Percentiles rank a stretch among this genome's conserved stretches.
Evolutionary conservation across 2,113 vertebrate species (phyloP).

Genomic region (Pachycephala philippinensis): DNA sequence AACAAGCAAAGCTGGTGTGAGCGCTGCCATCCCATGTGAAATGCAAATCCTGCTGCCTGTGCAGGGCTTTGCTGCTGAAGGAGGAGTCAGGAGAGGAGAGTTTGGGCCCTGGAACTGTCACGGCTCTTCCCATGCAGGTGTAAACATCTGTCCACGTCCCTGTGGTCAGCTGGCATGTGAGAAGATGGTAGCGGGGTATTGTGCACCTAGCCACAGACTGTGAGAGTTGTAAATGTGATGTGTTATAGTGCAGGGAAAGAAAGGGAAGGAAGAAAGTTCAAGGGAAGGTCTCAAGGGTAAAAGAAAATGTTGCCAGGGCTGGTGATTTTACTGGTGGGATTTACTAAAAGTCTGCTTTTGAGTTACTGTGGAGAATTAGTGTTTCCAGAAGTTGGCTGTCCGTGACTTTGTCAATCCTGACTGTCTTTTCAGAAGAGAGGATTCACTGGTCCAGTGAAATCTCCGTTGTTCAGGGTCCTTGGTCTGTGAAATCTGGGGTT

Average conservation of each 20-base stretch:
- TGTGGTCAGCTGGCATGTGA: not conserved
- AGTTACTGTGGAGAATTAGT: not conserved
- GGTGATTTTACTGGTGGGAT: not conserved
- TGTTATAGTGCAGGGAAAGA: not conserved
- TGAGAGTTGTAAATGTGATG: not conserved
- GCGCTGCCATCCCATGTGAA: not conserved
- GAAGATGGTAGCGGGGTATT: not conserved
- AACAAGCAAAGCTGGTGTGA: constrained; percentile 15
- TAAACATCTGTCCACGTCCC: not conserved
- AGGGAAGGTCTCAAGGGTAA: not conserved
- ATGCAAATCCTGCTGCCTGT: not conserved
- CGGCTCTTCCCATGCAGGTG: not conserved
- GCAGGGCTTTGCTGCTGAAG: not conserved
- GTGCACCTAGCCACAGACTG: not conserved
- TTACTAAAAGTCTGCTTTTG: not conserved
- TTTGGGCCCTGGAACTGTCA: not conserved
- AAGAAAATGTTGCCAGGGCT: not conserved
- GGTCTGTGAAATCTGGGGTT: not conserved
- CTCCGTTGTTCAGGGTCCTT: not conserved
- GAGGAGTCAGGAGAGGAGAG: not conserved
- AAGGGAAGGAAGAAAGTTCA: not conserved
- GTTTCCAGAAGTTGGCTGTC: not conserved
- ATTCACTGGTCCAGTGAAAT: not conserved
- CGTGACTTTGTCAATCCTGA: not conserved
- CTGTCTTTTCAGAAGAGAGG: not conserved